Evolutionary conservation across 2,113 vertebrate species (phyloP).

Genomic region (Cervus canadensis): DNA sequence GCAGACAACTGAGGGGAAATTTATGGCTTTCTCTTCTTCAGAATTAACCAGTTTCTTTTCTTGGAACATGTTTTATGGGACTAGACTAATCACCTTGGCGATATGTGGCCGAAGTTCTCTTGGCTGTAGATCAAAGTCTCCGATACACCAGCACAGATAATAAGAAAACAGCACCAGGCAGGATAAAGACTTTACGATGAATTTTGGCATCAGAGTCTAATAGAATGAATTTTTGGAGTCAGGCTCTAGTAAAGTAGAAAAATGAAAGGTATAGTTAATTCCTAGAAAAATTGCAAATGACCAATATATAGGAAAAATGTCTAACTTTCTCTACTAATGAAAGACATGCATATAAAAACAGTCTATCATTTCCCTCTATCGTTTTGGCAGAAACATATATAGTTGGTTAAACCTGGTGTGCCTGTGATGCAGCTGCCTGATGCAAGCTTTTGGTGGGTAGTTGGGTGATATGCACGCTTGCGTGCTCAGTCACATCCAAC

Average conservation of each 20-base stretch:
- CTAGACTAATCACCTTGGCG: constrained; percentile 27
- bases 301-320: not conserved
- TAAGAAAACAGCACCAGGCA: not conserved
- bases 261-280: not conserved
- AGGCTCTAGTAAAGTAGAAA: not conserved
- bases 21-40: constrained; percentile 43
- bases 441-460: not conserved
- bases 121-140: constrained; percentile 39
- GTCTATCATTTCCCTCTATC: not conserved
- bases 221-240: not conserved
- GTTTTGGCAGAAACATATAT: not conserved
- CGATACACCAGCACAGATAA: not conserved
- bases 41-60: constrained; percentile 52
- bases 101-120: constrained; percentile 2
- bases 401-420: not conserved
- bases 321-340: not conserved
- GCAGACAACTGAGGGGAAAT: constrained; percentile 3
- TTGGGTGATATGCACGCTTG: not conserved
- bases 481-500: not conserved
- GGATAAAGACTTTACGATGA: not conserved
- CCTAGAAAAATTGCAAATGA: not conserved
- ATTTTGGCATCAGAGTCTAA: not conserved
- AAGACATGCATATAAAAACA: not conserved
- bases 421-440: not conserved
- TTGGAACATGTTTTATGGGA: constrained; percentile 50